These are phyloP conservation scores for Coleophora flavipennella DNA, from an alignment of 2,888 invertebrate genomes.

Conservation along the genomic window DNA sequence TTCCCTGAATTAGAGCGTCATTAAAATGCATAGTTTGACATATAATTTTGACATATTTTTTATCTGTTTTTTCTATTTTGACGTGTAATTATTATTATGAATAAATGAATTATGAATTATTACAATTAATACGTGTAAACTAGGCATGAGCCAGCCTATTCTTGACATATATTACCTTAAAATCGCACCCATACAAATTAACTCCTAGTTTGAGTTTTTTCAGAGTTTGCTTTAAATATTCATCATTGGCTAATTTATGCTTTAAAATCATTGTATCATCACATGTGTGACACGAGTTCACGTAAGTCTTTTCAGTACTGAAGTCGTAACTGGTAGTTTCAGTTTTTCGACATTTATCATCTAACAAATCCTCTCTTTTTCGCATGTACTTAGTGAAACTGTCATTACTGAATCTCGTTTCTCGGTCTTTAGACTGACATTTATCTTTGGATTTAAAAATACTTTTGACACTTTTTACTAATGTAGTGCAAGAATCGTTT, in stretches of 20 bases:
- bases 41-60: too few relatives aligned
- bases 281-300: constrained; percentile 41
- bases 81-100: too few relatives aligned
- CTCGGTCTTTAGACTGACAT: background rate
- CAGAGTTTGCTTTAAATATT: constrained; percentile 38
- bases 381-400: constrained; percentile 54
- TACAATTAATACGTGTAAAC: too few relatives aligned
- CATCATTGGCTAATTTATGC: constrained; percentile 36
- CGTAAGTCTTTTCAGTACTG: constrained; percentile 13
- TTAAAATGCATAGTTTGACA: too few relatives aligned
- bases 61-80: too few relatives aligned
- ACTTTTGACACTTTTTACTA: constrained; percentile 45
- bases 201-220: constrained; percentile 58
- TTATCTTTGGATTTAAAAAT: constrained; percentile 34
- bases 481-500: constrained; percentile 47
- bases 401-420: constrained; percentile 23
- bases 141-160: too few relatives aligned
- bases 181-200: constrained; percentile 60
- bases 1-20: too few relatives aligned
- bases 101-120: too few relatives aligned
- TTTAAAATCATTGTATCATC: constrained; percentile 39
- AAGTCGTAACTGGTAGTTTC: constrained; percentile 7
- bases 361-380: constrained; percentile 32
- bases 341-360: constrained; percentile 12
- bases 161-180: constrained; percentile 59